These are phyloP conservation scores for Hydractinia echinata DNA, from an alignment of 30 jellyfish, hydroid and myxozoan species.

Conservation along the genomic window DNA sequence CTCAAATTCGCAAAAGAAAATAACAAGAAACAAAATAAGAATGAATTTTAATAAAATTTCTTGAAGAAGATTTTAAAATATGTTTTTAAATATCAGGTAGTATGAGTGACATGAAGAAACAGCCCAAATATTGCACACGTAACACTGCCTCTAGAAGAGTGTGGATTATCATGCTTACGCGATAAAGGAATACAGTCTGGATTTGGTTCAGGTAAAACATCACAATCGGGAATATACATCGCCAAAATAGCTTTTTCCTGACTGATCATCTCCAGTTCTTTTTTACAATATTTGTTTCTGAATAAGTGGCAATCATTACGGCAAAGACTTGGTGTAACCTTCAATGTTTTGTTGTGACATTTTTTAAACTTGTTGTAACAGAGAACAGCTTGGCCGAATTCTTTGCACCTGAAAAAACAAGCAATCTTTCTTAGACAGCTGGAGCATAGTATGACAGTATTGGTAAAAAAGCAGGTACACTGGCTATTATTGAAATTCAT, in stretches of 20 bases:
- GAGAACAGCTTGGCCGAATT: conserved; percentile 70
- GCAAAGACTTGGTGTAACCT: conserved; percentile 74
- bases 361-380: conserved; percentile 72
- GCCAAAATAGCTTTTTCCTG: conserved; percentile 14
- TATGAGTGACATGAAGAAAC: too few relatives aligned
- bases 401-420: conserved; percentile 62
- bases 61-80: too few relatives aligned
- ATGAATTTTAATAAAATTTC: too few relatives aligned
- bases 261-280: conserved; percentile 65
- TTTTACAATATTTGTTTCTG: conserved; percentile 56
- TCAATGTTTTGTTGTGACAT: conserved; percentile 39
- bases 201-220: neutral
- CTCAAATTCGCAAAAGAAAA: too few relatives aligned
- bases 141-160: too few relatives aligned
- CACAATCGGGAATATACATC: conserved; percentile 19
- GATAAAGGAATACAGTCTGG: conserved; percentile 23
- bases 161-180: neutral
- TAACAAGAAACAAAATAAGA: too few relatives aligned
- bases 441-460: conserved; percentile 7
- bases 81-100: too few relatives aligned
- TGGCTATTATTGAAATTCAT: too few relatives aligned
- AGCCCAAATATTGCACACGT: too few relatives aligned
- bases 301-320: conserved; percentile 72
- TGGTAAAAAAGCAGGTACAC: neutral
- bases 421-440: neutral